Evolutionary conservation across 2,797 vertebrate species (phyloP).

Genomic region (Nannoperca australis): DNA sequence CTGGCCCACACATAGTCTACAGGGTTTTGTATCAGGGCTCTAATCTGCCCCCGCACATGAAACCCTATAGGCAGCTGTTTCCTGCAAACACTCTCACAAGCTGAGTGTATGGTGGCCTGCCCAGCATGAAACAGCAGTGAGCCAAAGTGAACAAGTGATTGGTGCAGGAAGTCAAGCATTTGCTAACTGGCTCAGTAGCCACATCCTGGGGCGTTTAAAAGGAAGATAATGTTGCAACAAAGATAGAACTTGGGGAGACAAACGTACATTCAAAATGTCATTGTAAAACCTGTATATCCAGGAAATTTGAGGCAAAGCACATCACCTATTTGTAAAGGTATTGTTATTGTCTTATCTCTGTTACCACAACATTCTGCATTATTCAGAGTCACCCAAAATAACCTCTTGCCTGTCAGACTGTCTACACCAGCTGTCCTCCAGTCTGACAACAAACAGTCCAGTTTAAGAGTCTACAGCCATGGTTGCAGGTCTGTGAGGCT

Average conservation of each 20-base stretch:
- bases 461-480: background rate
- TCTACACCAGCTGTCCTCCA: background rate
- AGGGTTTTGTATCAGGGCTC: constrained; percentile 1
- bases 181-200: constrained; percentile 33
- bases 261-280: background rate
- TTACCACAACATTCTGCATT: background rate
- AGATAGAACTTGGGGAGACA: background rate
- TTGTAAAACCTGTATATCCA: background rate
- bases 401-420: background rate
- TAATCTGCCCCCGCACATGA: constrained; percentile 30
- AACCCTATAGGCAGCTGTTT: constrained; percentile 39
- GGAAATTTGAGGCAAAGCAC: background rate
- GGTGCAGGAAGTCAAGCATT: constrained; percentile 46
- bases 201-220: constrained; percentile 40
- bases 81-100: constrained; percentile 27
- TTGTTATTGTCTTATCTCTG: background rate
- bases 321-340: background rate
- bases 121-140: constrained; percentile 26
- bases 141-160: constrained; percentile 38
- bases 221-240: background rate
- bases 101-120: constrained; percentile 14
- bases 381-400: background rate
- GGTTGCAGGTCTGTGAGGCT: background rate
- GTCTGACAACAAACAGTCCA: background rate
- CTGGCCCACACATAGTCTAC: background rate